A percentile compares a stretch with the other conserved stretches of the same genome.
phyloP scores from a whole-genome alignment of 2,888 invertebrate genomes.

The Acleris holmiana region DNA sequence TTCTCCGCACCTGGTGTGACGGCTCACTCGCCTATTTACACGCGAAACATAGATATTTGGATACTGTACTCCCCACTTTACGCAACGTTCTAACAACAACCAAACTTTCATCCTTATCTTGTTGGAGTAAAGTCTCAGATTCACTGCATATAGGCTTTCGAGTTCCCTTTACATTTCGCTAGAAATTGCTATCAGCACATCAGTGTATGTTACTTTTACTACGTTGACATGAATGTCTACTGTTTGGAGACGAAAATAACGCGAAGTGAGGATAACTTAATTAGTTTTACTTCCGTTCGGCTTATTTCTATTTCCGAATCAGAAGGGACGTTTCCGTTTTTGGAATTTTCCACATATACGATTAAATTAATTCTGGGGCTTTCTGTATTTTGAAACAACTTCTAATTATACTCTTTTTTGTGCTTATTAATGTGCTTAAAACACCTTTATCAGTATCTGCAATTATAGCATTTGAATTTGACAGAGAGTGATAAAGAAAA shows the following conservation, averaged over 20 bases:
- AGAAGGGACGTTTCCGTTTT: slow-evolving; percentile 74
- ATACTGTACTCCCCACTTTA: slow-evolving; percentile 68
- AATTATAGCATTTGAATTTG: too few relatives aligned
- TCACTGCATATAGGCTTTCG: slow-evolving; percentile 25
- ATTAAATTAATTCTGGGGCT: slow-evolving; percentile 71
- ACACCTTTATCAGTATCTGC: too few relatives aligned
- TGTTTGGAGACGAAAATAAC: slow-evolving; percentile 80
- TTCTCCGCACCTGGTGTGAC: slow-evolving; percentile 79
- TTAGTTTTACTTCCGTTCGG: slow-evolving; percentile 82
- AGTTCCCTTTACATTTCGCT: slow-evolving; percentile 64
- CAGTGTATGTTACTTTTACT: slow-evolving; percentile 68
- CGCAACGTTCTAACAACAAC: slow-evolving; percentile 45
- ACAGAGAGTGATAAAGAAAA: too few relatives aligned
- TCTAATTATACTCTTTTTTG: too few relatives aligned
- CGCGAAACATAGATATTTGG: slow-evolving; percentile 80
- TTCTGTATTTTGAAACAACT: too few relatives aligned
- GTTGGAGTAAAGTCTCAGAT: slow-evolving; percentile 50
- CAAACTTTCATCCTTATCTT: slow-evolving; percentile 52
- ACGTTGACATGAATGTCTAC: slow-evolving; percentile 77
- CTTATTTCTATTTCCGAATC: slow-evolving; percentile 82
- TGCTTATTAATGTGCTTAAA: too few relatives aligned
- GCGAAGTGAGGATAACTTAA: slow-evolving; percentile 80
- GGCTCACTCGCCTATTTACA: slow-evolving; percentile 80
- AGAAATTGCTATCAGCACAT: slow-evolving; percentile 70
- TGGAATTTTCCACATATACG: slow-evolving; percentile 71